Evolutionary conservation across 2,797 vertebrate species (phyloP).

Genomic region (Betta splendens): DNA sequence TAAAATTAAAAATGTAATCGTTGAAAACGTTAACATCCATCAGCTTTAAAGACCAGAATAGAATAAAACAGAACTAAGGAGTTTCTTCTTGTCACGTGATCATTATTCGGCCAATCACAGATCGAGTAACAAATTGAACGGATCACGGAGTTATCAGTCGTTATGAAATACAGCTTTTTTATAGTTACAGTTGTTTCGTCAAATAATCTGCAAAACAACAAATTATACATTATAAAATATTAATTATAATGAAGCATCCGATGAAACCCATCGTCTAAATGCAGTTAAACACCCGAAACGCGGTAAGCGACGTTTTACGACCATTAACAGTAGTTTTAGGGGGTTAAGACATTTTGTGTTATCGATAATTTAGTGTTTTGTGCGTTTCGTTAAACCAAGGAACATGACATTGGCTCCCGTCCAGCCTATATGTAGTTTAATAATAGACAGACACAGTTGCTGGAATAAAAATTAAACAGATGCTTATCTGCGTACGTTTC

Average conservation of each 20-base stretch:
- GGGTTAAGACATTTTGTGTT: not conserved
- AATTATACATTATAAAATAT: no score
- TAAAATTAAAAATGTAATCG: no score
- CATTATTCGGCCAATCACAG: not conserved
- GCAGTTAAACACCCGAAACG: not conserved
- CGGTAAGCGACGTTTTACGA: not conserved
- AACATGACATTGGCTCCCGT: slow-evolving; percentile 25
- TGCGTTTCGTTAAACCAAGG: slow-evolving; percentile 38
- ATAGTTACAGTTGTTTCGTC: not conserved
- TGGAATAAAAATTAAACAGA: slow-evolving; percentile 39
- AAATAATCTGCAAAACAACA: no score
- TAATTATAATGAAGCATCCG: not conserved
- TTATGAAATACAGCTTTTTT: not conserved
- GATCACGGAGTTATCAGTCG: not conserved
- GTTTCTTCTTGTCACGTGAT: no score
- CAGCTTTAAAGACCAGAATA: no score
- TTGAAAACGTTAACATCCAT: no score
- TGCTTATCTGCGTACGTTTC: slow-evolving; percentile 42
- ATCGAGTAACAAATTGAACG: not conserved
- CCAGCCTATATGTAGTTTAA: slow-evolving; percentile 18
- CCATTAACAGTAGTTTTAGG: no score
- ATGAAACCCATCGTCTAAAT: not conserved
- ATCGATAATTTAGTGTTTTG: slow-evolving; percentile 2
- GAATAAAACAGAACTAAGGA: no score
- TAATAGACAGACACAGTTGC: slow-evolving; percentile 25